Evolutionary conservation across 1,140 invertebrate genomes (phyloP), one percentile per base, ranked within the genome.

Genomic region (Polypedilum pembai): DNA sequence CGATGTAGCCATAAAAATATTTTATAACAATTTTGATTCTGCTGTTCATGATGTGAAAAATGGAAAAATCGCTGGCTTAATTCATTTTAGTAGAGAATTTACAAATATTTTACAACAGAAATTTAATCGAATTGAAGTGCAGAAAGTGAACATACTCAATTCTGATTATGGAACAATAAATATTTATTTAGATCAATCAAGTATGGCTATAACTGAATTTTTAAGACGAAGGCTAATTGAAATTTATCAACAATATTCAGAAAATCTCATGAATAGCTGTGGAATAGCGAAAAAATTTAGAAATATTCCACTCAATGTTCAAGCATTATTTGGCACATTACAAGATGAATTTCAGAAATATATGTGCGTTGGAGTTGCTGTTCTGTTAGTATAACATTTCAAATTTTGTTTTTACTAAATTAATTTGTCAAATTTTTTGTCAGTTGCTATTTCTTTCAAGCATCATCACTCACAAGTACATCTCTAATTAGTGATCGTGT

Each of bases 401-500:
- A 83, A 88, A 85, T 83, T 74, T 66, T 74, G 40, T 56, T 73
- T 72, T 33, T 33, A 1, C 5, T 33, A 18, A 66, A 69, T 74
- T 74, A 74, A 40, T 40, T 74, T n/a, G n/a, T 66, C 15, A 8
- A 21, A 20, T 21, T 20, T 18, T 74, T 66, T 81, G 82, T 69
- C 81, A 94, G 92, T 3, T 94, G 95, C 77, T 91, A 94, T 5
- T 94, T 90, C 82, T 92, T 95, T 82, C 83, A 94, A 82, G 88
- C 92, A 0, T 89, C 91, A 1, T 87, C 90, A n/a, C 85, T 94
- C 75, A 94, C 92, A 1, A 90, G 92, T 0, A 85, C 90, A 0
- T 86, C 91, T 7, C 91, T 95, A 79, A 91, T 96, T 41, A 84
- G 89, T 0, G 94, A 96, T 79, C 88, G 90, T 40, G 84, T 88